A percentile compares a stretch with the other conserved stretches of the same genome.
phyloP scores from a whole-genome alignment of 2,888 invertebrate genomes.

The Cosmopolites sordidus region DNA sequence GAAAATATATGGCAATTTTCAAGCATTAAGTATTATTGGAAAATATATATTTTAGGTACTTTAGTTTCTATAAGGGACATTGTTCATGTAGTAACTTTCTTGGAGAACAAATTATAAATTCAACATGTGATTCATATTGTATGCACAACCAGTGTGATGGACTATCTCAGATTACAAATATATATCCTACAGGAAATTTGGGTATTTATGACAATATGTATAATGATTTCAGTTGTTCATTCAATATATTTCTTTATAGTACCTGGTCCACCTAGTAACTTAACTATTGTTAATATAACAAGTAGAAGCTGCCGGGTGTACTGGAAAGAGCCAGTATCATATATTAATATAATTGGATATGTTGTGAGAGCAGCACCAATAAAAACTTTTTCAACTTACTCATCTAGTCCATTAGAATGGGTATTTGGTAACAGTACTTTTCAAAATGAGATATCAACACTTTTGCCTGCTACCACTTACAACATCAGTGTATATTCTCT shows the following conservation, averaged over 20 bases:
- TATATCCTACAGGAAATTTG: constrained; percentile 39
- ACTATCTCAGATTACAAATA: constrained; percentile 33
- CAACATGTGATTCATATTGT: constrained; percentile 28
- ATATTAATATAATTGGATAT: constrained; percentile 54
- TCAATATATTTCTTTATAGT: constrained; percentile 42
- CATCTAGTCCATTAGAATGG: constrained; percentile 54
- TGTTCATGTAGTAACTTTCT: constrained; percentile 41
- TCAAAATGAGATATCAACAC: constrained; percentile 55
- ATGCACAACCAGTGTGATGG: constrained; percentile 32
- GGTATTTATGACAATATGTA: too few relatives aligned
- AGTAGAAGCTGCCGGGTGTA: constrained; percentile 59
- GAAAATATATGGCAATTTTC: too few relatives aligned
- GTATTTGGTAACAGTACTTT: constrained; percentile 57
- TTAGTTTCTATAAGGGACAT: constrained; percentile 32
- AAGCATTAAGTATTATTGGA: too few relatives aligned
- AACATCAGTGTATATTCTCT: constrained; percentile 67
- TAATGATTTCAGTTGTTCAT: too few relatives aligned
- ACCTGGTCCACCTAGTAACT: constrained; percentile 65
- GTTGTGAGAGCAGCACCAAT: constrained; percentile 54
- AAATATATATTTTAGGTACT: constrained; percentile 37
- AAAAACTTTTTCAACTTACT: constrained; percentile 56
- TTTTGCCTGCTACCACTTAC: constrained; percentile 74
- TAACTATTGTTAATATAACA: constrained; percentile 57
- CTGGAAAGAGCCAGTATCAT: constrained; percentile 58
- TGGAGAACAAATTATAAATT: constrained; percentile 36